Percentiles rank a stretch among this genome's conserved stretches.
Evolutionary conservation across 2,113 vertebrate species (phyloP).

Genomic region (Ceyx margarethae): DNA sequence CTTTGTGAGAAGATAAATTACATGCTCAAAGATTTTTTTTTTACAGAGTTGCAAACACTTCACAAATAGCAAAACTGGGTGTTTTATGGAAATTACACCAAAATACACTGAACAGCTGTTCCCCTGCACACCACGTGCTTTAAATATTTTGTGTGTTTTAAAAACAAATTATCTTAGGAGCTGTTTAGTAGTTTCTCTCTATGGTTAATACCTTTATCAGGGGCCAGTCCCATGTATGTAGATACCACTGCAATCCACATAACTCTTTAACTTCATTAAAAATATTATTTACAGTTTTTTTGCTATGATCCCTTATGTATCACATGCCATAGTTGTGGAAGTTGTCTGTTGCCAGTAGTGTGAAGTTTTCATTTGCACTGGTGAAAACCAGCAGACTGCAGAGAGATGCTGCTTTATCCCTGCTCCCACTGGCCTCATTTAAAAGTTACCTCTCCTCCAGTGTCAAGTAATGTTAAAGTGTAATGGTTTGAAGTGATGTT

Average conservation of each 20-base stretch:
- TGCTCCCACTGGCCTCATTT: background rate
- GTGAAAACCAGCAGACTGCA: background rate
- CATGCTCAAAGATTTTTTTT: background rate
- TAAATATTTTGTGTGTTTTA: background rate
- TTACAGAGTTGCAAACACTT: background rate
- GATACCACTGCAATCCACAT: background rate
- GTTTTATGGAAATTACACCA: background rate
- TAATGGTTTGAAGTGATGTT: background rate
- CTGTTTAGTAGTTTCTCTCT: background rate
- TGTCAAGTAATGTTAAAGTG: background rate
- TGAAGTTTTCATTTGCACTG: background rate
- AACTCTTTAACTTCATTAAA: background rate
- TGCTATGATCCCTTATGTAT: accelerated
- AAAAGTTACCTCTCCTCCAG: background rate
- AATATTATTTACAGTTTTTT: background rate
- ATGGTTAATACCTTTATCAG: background rate
- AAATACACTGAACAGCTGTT: background rate
- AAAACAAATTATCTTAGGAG: background rate
- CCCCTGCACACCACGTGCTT: background rate
- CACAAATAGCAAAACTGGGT: background rate
- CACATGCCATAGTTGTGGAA: background rate
- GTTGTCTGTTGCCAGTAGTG: background rate
- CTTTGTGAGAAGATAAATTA: background rate
- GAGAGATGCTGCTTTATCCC: background rate
- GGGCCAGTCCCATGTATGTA: background rate